Base-by-base conservation (phyloP, 2,888 invertebrate species). In the Acanthopleura granulata region DNA sequence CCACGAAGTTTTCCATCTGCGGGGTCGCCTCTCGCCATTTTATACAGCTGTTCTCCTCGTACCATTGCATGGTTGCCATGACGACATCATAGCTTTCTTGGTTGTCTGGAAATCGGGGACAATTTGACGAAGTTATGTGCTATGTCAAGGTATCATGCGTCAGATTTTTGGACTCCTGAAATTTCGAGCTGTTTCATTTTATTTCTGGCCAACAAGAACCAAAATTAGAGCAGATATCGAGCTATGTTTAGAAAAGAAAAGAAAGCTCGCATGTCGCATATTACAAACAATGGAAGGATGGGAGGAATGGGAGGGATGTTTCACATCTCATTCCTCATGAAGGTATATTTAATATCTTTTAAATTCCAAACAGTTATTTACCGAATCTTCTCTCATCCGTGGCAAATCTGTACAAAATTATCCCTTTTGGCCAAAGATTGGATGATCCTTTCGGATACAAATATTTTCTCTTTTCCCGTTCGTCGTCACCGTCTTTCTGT, bases 401-500 rank as follows among this genome's bases (percentile, higher is more conserved):
- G 18, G 40, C 49, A 49, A 71, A 49, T 9, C 16, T n/a, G 25
- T 71, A 71, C 15, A 49, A 40, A 71, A 71, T 40, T 4, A 71
- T 49, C 16, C 49, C 71, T 14, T 16, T 1, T 40, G 71, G 71
- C 71, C 71, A 71, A 18, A 71, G 71, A 49, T 49, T 40, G 3
- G 16, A 14, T 16, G 16, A 16, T 40, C 71, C 71, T 49, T 71
- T 71, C 4, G 71, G 71, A 27, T 49, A 71, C 16, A 71, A 16
- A n/a, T 49, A 71, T 71, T 71, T 71, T 9, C 71, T 18, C 25
- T 66, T 66, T 25, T 71, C 49, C 50, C n/a, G 40, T 16, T 40
- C 49, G 1, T 40, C 71, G 25, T 15, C 18, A 49, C 30, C 25
- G 4, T n/a, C 49, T 6, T 40, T 49, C 71, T 71, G 70, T n/a